Evolutionary conservation across 2,797 vertebrate genomes (phyloP).

Genomic region (Cuculus canorus): DNA sequence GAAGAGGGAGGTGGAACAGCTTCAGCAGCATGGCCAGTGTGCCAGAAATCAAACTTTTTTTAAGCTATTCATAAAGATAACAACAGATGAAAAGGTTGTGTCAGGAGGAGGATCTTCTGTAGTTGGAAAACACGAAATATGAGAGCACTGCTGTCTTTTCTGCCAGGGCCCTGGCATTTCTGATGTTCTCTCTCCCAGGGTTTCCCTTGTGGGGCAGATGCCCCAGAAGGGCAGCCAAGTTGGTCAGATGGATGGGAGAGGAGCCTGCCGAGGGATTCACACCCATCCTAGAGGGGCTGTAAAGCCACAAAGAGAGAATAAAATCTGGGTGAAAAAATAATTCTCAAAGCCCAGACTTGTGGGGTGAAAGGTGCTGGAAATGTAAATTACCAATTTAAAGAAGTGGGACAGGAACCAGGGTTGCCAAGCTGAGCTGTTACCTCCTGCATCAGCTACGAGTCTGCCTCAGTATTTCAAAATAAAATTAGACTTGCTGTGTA

Average conservation of each 20-base stretch:
- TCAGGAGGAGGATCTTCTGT: neutral
- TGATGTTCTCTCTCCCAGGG: neutral
- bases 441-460: constrained; percentile 19
- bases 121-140: neutral
- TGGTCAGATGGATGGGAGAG: neutral
- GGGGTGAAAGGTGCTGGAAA: constrained; percentile 31
- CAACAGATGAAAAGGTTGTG: neutral
- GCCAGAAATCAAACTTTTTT: neutral
- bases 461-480: constrained; percentile 35
- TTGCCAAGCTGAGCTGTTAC: constrained; percentile 26
- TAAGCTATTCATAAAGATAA: constrained; percentile 26
- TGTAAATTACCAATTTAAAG: constrained; percentile 3
- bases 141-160: neutral
- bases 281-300: neutral
- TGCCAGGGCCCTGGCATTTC: neutral
- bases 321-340: neutral
- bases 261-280: neutral
- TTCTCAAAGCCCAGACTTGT: neutral
- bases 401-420: constrained; percentile 18
- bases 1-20: neutral
- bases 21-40: neutral
- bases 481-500: constrained; percentile 46
- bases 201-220: neutral
- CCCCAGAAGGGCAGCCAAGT: neutral
- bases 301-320: neutral